Percentiles rank a stretch among this genome's conserved stretches.
Evolutionary conservation across 2,888 invertebrate genomes (phyloP).

Genomic region (Mimas tiliae): DNA sequence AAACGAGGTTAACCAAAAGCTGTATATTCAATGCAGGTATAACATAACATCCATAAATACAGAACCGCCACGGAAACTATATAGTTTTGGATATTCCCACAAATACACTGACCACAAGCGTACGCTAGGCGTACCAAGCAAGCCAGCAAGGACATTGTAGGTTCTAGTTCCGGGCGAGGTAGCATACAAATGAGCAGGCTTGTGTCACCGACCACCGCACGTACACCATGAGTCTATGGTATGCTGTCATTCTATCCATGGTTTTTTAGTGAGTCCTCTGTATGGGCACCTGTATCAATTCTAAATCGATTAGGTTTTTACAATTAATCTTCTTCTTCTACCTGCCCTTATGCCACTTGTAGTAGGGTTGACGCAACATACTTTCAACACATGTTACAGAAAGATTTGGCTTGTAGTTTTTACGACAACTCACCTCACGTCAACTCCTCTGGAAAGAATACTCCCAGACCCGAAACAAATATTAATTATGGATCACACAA

Average conservation of each 20-base stretch:
- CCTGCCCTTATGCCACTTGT: too few relatives aligned
- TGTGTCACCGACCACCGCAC: slow-evolving; percentile 12
- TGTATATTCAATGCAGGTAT: slow-evolving; percentile 6
- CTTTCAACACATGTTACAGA: too few relatives aligned
- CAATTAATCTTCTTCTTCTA: too few relatives aligned
- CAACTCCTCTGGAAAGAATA: too few relatives aligned
- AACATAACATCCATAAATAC: background rate
- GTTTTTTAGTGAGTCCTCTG: too few relatives aligned
- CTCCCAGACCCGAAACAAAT: too few relatives aligned
- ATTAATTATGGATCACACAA: too few relatives aligned
- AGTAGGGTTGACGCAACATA: too few relatives aligned
- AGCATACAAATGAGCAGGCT: slow-evolving; percentile 9
- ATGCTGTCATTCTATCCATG: background rate
- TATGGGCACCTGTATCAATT: too few relatives aligned
- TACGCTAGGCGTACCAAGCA: slow-evolving; percentile 8
- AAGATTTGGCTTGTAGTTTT: too few relatives aligned
- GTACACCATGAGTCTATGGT: slow-evolving; percentile 11
- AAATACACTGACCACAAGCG: slow-evolving; percentile 10
- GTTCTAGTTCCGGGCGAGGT: background rate
- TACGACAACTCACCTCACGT: too few relatives aligned
- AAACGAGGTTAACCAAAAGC: slow-evolving; percentile 1
- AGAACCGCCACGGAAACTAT: slow-evolving; percentile 8
- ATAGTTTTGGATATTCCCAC: slow-evolving; percentile 15
- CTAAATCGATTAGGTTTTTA: too few relatives aligned
- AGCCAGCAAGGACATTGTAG: slow-evolving; percentile 1